Evolutionary conservation across 2,888 invertebrate genomes (phyloP).

Genomic region (Diaprepes abbreviatus): DNA sequence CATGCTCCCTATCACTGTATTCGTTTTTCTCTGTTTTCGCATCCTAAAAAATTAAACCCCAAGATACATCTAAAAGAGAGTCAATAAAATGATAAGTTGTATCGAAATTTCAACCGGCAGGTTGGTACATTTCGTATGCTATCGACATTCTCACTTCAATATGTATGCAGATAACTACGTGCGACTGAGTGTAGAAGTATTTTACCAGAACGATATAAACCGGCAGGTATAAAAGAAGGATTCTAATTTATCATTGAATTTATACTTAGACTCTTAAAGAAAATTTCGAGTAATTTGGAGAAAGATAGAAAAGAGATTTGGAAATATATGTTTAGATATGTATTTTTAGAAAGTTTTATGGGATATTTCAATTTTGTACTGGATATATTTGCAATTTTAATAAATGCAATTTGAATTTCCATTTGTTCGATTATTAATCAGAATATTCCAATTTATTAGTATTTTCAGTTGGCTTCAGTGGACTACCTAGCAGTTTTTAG

Average conservation of each 20-base stretch:
- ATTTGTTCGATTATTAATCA: too few relatives aligned
- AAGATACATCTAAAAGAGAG: slow-evolving; percentile 2
- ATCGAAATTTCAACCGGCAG: slow-evolving; percentile 31
- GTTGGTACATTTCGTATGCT: slow-evolving; percentile 42
- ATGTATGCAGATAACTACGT: slow-evolving; percentile 50
- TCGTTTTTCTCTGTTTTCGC: neutral
- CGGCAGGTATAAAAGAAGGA: slow-evolving; percentile 35
- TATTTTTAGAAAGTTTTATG: too few relatives aligned
- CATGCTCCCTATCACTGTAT: too few relatives aligned
- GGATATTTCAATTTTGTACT: too few relatives aligned
- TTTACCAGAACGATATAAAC: slow-evolving; percentile 35
- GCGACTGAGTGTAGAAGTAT: slow-evolving; percentile 38
- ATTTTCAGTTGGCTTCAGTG: too few relatives aligned
- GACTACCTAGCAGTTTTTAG: too few relatives aligned
- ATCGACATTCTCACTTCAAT: slow-evolving; percentile 44
- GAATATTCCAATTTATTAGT: too few relatives aligned
- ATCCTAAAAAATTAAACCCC: neutral
- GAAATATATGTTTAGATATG: neutral
- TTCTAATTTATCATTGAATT: slow-evolving; percentile 32
- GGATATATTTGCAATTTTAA: too few relatives aligned
- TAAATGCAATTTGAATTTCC: too few relatives aligned
- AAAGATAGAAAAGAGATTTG: neutral
- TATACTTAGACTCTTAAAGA: slow-evolving; percentile 9
- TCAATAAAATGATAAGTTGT: slow-evolving; percentile 45
- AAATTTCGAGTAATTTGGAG: neutral